Evolutionary conservation across 2,888 invertebrate genomes (phyloP).

Genomic region (Sialis fuliginosa): DNA sequence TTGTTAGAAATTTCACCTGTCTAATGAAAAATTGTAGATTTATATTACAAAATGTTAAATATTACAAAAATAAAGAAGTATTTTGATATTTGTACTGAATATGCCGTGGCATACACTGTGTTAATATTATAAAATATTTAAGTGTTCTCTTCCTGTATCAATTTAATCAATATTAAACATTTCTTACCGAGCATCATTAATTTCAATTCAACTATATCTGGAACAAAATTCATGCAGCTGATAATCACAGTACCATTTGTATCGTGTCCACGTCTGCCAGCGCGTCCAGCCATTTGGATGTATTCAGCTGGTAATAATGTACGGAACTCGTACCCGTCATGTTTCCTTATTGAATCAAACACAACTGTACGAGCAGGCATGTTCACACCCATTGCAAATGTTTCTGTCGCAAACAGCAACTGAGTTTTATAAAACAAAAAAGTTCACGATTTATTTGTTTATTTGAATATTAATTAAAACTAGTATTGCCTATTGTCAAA

Average conservation of each 20-base stretch:
- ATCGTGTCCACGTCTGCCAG: constrained; percentile 87
- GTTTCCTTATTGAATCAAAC: constrained; percentile 83
- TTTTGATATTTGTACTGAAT: too few species aligned
- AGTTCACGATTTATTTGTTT: too few species aligned
- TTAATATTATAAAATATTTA: too few species aligned
- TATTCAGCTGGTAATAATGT: constrained; percentile 82
- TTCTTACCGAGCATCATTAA: constrained; percentile 61
- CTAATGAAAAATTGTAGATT: too few species aligned
- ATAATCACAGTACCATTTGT: constrained; percentile 90
- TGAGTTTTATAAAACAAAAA: constrained; percentile 19
- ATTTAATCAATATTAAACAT: not conserved
- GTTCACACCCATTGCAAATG: constrained; percentile 99
- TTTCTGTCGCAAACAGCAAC: constrained; percentile 95
- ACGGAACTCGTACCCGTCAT: constrained; percentile 67
- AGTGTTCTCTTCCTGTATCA: not conserved
- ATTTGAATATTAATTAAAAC: too few species aligned
- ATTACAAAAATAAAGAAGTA: too few species aligned
- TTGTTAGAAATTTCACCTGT: too few species aligned
- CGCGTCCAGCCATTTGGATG: constrained; percentile 96
- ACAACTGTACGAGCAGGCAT: constrained; percentile 98
- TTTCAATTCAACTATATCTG: constrained; percentile 51
- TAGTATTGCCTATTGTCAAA: too few species aligned
- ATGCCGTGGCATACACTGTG: too few species aligned
- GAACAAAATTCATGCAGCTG: constrained; percentile 62
- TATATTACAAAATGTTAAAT: too few species aligned